These are phyloP conservation scores for Drosophila kepulauana DNA, from an alignment of 1,140 invertebrate species.

Conservation along the genomic window DNA sequence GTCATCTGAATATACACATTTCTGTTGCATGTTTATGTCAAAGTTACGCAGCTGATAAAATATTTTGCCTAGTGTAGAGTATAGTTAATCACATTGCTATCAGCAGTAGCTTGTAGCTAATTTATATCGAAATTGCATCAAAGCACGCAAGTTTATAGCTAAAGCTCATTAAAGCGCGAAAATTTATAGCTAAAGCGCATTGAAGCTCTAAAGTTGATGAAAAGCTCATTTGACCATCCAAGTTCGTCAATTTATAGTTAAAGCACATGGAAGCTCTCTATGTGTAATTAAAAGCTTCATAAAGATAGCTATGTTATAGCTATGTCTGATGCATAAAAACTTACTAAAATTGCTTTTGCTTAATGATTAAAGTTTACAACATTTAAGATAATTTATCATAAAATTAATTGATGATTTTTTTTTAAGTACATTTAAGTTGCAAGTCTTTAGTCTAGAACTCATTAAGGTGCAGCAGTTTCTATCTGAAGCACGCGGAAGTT, in stretches of 20 bases:
- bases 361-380: neutral
- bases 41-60: neutral
- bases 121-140: neutral
- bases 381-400: neutral
- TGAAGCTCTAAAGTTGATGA: no score
- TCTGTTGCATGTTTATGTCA: constrained; percentile 12
- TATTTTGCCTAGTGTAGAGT: neutral
- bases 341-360: no score
- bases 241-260: no score
- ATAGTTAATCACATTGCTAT: constrained; percentile 3
- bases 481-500: neutral
- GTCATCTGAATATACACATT: constrained; percentile 3
- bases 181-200: no score
- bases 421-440: neutral
- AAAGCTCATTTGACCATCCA: no score
- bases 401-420: neutral
- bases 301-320: no score
- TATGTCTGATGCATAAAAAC: no score
- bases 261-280: no score
- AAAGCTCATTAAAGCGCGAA: no score
- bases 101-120: neutral
- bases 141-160: neutral
- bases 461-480: neutral
- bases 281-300: no score
- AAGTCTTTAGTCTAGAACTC: neutral